A percentile compares a stretch with the other conserved stretches of the same genome.
Conservation (phyloP, 2,888 invertebrate species). For the Opisthograptis luteolata region DNA sequence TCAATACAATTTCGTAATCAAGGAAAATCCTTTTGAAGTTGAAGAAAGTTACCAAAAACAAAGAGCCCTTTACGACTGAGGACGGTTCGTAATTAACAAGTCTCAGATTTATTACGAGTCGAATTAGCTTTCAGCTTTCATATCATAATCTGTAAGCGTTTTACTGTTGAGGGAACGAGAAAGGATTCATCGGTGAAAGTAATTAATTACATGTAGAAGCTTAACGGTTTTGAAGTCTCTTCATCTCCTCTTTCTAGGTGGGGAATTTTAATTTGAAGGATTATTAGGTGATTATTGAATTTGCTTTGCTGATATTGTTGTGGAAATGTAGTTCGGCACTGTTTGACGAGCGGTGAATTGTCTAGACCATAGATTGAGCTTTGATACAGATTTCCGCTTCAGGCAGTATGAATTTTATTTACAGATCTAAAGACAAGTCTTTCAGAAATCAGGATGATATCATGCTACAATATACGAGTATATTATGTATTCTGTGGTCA, state of each 20-base stretch:
- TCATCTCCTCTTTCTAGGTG: neutral
- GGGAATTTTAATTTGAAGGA: neutral
- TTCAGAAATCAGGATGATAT: too few species aligned
- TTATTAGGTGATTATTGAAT: neutral
- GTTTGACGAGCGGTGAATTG: too few species aligned
- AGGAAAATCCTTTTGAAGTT: constrained; percentile 61
- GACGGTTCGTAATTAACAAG: constrained; percentile 73
- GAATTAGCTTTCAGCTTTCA: constrained; percentile 78
- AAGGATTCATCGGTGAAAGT: constrained; percentile 43
- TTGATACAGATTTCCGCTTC: too few species aligned
- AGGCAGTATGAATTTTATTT: too few species aligned
- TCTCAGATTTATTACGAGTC: constrained; percentile 73
- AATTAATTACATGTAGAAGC: constrained; percentile 68
- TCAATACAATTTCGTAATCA: constrained; percentile 25
- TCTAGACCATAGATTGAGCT: too few species aligned
- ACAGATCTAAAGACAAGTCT: too few species aligned
- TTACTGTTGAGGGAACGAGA: constrained; percentile 60
- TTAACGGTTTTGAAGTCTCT: constrained; percentile 4
- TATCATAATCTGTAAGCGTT: constrained; percentile 77
- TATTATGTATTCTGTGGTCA: too few species aligned
- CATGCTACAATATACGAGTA: too few species aligned
- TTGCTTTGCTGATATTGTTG: neutral
- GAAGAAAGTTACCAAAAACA: constrained; percentile 60
- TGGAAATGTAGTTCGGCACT: too few species aligned
- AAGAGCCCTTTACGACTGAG: constrained; percentile 66